Base-by-base conservation (phyloP, 2,797 vertebrate genomes). In the Sebastes melanostomus region DNA sequence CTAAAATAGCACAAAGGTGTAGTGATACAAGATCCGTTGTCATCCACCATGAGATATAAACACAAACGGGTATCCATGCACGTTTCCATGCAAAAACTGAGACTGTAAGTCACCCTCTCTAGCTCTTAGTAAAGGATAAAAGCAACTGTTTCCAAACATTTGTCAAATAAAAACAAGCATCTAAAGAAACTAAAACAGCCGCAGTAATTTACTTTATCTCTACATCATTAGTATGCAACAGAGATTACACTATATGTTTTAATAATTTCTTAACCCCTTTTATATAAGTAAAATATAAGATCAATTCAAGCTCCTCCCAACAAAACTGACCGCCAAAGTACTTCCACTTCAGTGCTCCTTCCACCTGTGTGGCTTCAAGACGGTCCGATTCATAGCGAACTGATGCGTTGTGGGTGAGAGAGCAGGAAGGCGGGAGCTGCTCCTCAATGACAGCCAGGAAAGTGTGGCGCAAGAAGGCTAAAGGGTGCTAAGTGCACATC, bases 401-500 rank as follows among this genome's bases (percentile, higher is more conserved):
- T 20, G 73, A 72, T 4, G 55, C 72, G 54, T 20, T 66, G 74
- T 27, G 70, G 80, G 54, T 75, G 81, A 77, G 61, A 46, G 67
- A 80, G 82, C 72, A 34, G 66, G 30, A 86, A 34, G 42, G 67
- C 52, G 58, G 59, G 62, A 71, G 71, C 74, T 77, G 25, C 80
- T 71, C 72, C 69, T 86, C 50, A 32, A 58, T 73, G 88, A 84
- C 82, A 84, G 85, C 66, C 68, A 58, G 73, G 73, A 74, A 82
- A 78, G 62, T 68, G 87, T 42, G 69, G 67, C 27, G 34, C 73
- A 54, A 66, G 71, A 80, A 85, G 82, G 84, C 88, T 87, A 93
- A 92, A 88, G 88, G 88, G 89, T 92, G 93, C 85, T 92, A 93
- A 93, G 91, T 91, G 86, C 88, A 88, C 86, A 82, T 88, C 84